Conservation (phyloP, 2,797 vertebrate genomes). For the Anas bahamensis region DNA sequence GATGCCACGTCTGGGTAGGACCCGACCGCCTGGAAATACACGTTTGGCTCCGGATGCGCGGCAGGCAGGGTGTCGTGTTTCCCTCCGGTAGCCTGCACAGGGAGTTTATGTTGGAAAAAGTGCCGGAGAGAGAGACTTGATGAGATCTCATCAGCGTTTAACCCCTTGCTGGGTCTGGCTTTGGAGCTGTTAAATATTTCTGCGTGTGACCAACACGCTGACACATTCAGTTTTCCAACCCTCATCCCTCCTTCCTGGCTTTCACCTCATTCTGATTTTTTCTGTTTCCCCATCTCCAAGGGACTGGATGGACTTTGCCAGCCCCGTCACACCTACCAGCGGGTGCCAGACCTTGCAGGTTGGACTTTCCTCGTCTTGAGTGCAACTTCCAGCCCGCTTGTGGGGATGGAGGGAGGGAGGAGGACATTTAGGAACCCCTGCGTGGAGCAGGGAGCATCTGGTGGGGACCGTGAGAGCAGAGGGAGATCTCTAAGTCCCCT, state of each 20-base stretch:
- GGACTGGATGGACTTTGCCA: neutral
- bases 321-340: neutral
- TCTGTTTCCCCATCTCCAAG: neutral
- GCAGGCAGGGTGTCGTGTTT: rapidly evolving
- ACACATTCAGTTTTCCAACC: neutral
- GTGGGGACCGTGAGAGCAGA: rapidly evolving
- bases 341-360: neutral
- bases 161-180: neutral
- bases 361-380: neutral
- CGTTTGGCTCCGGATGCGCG: neutral
- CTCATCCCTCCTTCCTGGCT: neutral
- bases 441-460: neutral
- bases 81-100: rapidly evolving
- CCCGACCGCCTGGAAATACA: neutral
- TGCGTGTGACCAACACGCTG: rapidly evolving
- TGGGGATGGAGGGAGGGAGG: neutral
- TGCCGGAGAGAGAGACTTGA: neutral
- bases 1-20: neutral
- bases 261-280: neutral
- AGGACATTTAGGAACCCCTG: neutral
- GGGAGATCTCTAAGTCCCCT: neutral
- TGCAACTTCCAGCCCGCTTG: neutral
- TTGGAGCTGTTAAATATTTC: neutral
- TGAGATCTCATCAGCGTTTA: neutral
- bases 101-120: neutral